Percentiles rank a stretch among this genome's conserved stretches.
Evolutionary conservation across 2,113 vertebrate genomes (phyloP).

Genomic region (Onychostruthus taczanowskii): DNA sequence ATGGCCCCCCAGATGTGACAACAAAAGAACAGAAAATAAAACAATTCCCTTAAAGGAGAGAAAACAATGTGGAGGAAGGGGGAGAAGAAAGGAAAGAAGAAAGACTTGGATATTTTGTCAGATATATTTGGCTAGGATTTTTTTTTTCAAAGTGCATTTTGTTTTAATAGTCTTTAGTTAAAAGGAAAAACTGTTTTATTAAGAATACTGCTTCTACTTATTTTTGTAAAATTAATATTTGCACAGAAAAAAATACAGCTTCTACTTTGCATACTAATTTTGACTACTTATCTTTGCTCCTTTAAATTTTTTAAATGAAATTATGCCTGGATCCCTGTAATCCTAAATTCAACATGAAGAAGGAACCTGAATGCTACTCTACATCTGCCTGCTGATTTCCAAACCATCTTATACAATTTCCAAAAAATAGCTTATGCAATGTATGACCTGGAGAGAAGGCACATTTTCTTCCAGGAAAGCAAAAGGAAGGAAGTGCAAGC

Average conservation of each 20-base stretch:
- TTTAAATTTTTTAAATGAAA: background rate
- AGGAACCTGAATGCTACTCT: background rate
- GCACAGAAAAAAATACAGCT: background rate
- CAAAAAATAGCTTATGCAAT: background rate
- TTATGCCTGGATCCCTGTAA: background rate
- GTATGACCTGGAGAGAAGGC: background rate
- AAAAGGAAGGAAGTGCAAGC: background rate
- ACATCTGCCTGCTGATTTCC: background rate
- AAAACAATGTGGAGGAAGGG: fast-evolving
- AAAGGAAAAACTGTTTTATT: background rate
- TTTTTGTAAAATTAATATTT: background rate
- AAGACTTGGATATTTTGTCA: background rate
- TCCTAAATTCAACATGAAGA: background rate
- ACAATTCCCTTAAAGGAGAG: background rate
- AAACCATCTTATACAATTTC: background rate
- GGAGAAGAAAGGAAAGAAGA: background rate
- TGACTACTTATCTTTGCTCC: background rate
- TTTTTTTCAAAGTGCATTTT: background rate
- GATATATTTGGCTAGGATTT: background rate
- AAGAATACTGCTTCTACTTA: background rate
- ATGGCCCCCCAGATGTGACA: background rate
- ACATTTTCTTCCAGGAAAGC: background rate
- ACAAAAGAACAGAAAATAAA: background rate
- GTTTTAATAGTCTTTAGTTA: background rate
- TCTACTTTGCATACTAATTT: background rate